Evolutionary conservation across 2,797 vertebrate species (phyloP).

Genomic region (Myioborus melanocephalus): DNA sequence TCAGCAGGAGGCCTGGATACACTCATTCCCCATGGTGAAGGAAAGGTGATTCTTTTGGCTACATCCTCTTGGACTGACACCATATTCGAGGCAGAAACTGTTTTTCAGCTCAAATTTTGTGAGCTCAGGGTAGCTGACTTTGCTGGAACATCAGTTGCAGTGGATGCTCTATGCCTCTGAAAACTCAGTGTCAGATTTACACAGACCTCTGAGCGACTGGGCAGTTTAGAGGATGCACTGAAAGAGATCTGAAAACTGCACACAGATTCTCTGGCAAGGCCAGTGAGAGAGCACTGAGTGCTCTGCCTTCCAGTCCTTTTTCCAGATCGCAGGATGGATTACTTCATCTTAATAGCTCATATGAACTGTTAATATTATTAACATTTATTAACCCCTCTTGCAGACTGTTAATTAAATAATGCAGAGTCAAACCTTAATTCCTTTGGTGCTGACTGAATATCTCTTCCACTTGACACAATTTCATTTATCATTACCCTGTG

Average conservation of each 20-base stretch:
- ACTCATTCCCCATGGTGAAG: not conserved
- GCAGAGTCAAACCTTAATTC: conserved; percentile 37
- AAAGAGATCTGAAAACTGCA: not conserved
- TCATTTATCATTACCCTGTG: conserved; percentile 15
- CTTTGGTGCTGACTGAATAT: conserved; percentile 13
- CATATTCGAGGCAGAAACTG: not conserved
- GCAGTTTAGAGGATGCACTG: not conserved
- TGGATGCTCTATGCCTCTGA: not conserved
- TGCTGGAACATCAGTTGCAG: not conserved
- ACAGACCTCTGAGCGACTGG: not conserved
- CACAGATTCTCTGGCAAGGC: not conserved
- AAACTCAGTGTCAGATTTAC: not conserved
- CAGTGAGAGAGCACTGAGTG: not conserved
- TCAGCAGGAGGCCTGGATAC: not conserved
- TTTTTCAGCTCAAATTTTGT: not conserved
- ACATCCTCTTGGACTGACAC: not conserved
- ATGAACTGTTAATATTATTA: conserved; percentile 34
- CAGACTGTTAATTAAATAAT: conserved; percentile 47
- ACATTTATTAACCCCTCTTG: conserved; percentile 46
- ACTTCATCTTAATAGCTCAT: not conserved
- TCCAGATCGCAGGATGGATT: not conserved
- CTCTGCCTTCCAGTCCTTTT: not conserved
- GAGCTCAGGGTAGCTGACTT: not conserved
- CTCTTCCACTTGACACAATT: conserved; percentile 36
- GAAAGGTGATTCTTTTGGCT: conserved; percentile 9